Base-by-base conservation (phyloP, 2,888 invertebrate genomes). In the Stenurella melanura region DNA sequence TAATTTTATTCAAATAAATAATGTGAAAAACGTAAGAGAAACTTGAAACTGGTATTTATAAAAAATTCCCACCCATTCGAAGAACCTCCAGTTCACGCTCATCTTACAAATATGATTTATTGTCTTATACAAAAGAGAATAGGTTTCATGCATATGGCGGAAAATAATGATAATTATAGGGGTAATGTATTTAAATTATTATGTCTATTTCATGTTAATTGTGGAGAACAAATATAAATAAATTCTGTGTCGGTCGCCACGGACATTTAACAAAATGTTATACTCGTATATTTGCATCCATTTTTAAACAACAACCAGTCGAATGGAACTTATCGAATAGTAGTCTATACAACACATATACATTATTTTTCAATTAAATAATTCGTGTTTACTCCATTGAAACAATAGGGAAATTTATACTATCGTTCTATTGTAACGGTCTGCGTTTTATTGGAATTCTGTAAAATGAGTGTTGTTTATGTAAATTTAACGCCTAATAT, bases 341-440 rank as follows among this genome's bases (percentile, higher is more conserved):
- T n/a, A n/a, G n/a, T n/a, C 4, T 5, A 9, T 34, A 34, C 9
- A 50, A 50, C 50, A 50, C n/a, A 15, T 50, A n/a, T 50, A 50
- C n/a, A 50, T 50, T 50, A 50, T 50, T 50, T n/a, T 50, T n/a
- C 50, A n/a, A n/a, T 50, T 50, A 50, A 50, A 50, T 50, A 50
- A 15, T 50, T 50, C n/a, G 15, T 50, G 50, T 50, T 50, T 50
- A 50, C 50, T 50, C n/a, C 50, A n/a, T 50, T 6, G n/a, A 50
- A 50, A 50, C 50, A 50, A 50, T 50, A 15, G 1, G 50, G n/a
- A 17, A 50, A 50, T 15, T 50, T 50, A 50, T 50, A 50, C n/a
- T 15, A 50, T n/a, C 6, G 50, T 5, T 7, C 50, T 3, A 50
- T n/a, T n/a, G 50, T n/a, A 42, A 4, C 42, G 50, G 2, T 50